Base-by-base conservation (phyloP, 2,888 invertebrate species). In the Polyploca ridens region DNA sequence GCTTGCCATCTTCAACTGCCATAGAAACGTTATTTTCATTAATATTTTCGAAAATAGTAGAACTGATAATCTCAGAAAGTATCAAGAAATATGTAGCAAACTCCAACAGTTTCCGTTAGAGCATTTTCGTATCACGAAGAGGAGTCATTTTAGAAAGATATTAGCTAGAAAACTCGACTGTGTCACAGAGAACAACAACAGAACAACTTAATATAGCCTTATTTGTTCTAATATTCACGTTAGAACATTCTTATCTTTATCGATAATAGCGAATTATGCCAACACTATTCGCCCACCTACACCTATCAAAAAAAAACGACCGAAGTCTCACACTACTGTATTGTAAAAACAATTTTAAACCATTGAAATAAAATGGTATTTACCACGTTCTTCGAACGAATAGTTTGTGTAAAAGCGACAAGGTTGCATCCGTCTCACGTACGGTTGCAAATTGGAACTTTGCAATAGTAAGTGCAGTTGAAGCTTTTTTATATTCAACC, bases 151-250 rank as follows among this genome's bases (percentile, higher is more conserved):
- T 49, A 14, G 2, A 44, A 54, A 19, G 10, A 54, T 54, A 54
- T 7, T 10, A 54, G 10, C 10, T 10, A 19, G 54, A 54, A 8
- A 46, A 46, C 54, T 54, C 19, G 19, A 62, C 64, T 19, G 6
- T 19, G 19, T 41, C 19, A 41, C 16, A 4, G 13, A 7, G 13
- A 44, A 61, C 61, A 61, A 16, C 13, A 38, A 11, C 11, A 41
- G 27, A 44, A 90, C 89, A 88, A 87, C 89, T 89, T 87, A 89
- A 90, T 90, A 90, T 80, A 81, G 78, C 84, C 82, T 81, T 84
- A 83, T 85, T 78, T 81, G 77, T 79, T 83, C 83, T 86, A 87
- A 87, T 85, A 84, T 82, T 82, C 81, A 85, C 87, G 83, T 85
- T 77, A 75, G 75, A 69, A 76, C 70, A 71, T 73, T 77, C 81